These are phyloP conservation scores for Hydrotaea cyrtoneurina DNA, from an alignment of 2,888 invertebrate genomes.

Conservation along the genomic window DNA sequence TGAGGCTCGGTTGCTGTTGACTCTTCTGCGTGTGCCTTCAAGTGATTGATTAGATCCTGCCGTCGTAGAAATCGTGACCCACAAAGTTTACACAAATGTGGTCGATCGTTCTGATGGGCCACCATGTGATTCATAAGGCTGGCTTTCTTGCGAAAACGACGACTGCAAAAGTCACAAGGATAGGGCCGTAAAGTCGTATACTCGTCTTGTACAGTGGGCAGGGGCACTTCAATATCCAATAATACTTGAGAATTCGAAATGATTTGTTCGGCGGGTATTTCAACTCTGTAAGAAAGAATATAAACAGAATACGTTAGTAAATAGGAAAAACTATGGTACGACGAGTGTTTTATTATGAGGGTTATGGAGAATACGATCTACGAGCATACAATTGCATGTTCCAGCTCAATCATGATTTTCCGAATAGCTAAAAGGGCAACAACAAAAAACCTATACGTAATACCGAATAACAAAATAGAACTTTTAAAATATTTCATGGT, in stretches of 20 bases:
- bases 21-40: slow-evolving; percentile 90
- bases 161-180: slow-evolving; percentile 93
- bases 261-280: slow-evolving; percentile 85
- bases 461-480: no score
- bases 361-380: background rate
- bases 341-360: no score
- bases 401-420: slow-evolving; percentile 16
- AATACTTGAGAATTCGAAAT: slow-evolving; percentile 77
- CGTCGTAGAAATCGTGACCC: slow-evolving; percentile 90
- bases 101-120: slow-evolving; percentile 91
- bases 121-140: slow-evolving; percentile 94
- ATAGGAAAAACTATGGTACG: no score
- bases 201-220: slow-evolving; percentile 91
- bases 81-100: slow-evolving; percentile 91
- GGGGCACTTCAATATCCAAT: slow-evolving; percentile 87
- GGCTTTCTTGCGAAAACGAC: slow-evolving; percentile 91
- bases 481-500: no score
- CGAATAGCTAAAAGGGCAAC: no score
- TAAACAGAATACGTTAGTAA: no score
- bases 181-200: slow-evolving; percentile 86
- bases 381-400: slow-evolving; percentile 3
- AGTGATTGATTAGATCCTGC: slow-evolving; percentile 90
- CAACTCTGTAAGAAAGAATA: slow-evolving; percentile 82
- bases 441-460: no score
- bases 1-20: slow-evolving; percentile 86